phyloP scores from a whole-genome alignment of 1,140 invertebrate species.

The Potamilus streckersoni region DNA sequence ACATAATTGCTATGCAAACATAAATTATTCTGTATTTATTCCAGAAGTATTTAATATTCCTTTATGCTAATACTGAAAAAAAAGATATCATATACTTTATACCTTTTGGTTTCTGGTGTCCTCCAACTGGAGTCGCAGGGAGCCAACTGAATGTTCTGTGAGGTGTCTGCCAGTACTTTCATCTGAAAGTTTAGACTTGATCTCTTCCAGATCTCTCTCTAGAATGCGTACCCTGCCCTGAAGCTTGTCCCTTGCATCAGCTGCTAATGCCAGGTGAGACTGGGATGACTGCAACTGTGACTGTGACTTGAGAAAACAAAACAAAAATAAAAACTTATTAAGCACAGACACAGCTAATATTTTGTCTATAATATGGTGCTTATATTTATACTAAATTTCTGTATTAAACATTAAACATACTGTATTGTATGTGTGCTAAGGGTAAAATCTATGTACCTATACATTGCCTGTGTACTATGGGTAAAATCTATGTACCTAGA shows the following conservation, averaged over 20 bases:
- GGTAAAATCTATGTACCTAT: too few relatives aligned
- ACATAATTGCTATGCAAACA: too few relatives aligned
- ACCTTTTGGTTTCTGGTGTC: constrained; percentile 27
- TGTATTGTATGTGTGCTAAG: too few relatives aligned
- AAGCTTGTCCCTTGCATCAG: constrained; percentile 41
- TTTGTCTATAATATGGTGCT: too few relatives aligned
- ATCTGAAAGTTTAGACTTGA: constrained; percentile 35
- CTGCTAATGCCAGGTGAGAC: constrained; percentile 37
- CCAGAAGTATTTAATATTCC: too few relatives aligned
- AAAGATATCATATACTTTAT: neutral
- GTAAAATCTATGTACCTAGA: too few relatives aligned
- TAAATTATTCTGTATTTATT: too few relatives aligned
- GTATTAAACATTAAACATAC: too few relatives aligned
- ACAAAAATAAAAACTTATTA: constrained; percentile 1
- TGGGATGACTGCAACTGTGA: constrained; percentile 43
- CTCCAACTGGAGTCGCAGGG: constrained; percentile 36
- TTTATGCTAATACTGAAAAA: too few relatives aligned
- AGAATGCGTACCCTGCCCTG: constrained; percentile 31
- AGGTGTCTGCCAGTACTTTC: constrained; percentile 39
- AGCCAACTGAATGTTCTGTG: constrained; percentile 40
- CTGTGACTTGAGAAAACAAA: constrained; percentile 42
- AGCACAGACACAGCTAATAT: neutral
- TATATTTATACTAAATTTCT: too few relatives aligned
- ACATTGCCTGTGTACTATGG: too few relatives aligned
- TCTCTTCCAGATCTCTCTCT: constrained; percentile 41